Evolutionary conservation across 2,888 invertebrate genomes (phyloP).

Genomic region (Chorisops tibialis): DNA sequence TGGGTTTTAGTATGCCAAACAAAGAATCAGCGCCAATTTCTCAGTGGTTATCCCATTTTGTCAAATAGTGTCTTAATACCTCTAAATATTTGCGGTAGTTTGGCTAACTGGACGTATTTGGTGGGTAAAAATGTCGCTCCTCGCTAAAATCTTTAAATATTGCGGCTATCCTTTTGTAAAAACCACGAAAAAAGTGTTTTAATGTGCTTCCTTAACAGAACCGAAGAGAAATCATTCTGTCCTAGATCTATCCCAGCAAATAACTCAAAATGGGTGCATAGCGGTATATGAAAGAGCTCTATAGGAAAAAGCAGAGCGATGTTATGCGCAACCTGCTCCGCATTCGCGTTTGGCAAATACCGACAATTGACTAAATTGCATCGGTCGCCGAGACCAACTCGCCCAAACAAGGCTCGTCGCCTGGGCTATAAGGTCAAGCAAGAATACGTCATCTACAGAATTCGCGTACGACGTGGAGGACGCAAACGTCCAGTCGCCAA

Average conservation of each 20-base stretch:
- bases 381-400: slow-evolving; percentile 89
- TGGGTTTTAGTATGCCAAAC: no score
- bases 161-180: not conserved
- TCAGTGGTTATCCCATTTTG: no score
- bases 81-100: no score
- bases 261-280: slow-evolving; percentile 90
- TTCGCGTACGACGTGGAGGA: slow-evolving; percentile 96
- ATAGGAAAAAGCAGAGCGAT: slow-evolving; percentile 99
- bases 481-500: slow-evolving; percentile 98
- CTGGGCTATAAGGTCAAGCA: slow-evolving; percentile 97
- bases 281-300: slow-evolving; percentile 98
- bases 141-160: slow-evolving; percentile 6
- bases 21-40: no score
- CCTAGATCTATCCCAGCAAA: slow-evolving; percentile 61
- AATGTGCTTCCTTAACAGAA: not conserved
- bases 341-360: slow-evolving; percentile 96
- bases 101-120: no score
- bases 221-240: slow-evolving; percentile 57
- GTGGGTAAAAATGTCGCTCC: not conserved
- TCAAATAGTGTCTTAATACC: no score
- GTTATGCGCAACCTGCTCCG: slow-evolving; percentile 95
- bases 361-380: slow-evolving; percentile 95
- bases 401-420: slow-evolving; percentile 97
- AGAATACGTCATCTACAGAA: slow-evolving; percentile 95
- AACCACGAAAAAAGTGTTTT: not conserved